A percentile compares a stretch with the other conserved stretches of the same genome.
phyloP scores from a whole-genome alignment of 2,797 vertebrate genomes.

The Salmo trutta region DNA sequence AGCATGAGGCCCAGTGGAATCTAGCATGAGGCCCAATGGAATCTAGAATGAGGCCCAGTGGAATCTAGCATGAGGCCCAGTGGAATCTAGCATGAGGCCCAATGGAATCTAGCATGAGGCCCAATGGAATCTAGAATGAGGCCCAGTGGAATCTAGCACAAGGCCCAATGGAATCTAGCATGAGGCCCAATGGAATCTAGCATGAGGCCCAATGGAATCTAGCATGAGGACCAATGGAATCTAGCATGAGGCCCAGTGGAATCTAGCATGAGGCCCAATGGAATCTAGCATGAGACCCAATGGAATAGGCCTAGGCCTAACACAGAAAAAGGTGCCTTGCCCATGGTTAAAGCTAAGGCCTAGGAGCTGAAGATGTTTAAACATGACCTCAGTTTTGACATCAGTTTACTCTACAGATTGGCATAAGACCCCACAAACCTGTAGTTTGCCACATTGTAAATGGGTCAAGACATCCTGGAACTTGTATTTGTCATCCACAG shows the following conservation, averaged over 20 bases:
- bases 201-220: no score
- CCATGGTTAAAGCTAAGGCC: slow-evolving; percentile 38
- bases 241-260: slow-evolving; percentile 35
- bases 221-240: slow-evolving; percentile 15
- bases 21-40: no score
- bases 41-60: not conserved
- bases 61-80: not conserved
- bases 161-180: no score
- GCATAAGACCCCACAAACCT: not conserved
- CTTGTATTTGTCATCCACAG: not conserved
- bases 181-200: slow-evolving; percentile 6
- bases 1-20: slow-evolving; percentile 5
- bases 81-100: not conserved
- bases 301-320: not conserved
- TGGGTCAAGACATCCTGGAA: no score
- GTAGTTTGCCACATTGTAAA: not conserved
- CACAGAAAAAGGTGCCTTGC: slow-evolving; percentile 17
- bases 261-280: not conserved
- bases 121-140: slow-evolving; percentile 6
- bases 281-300: not conserved
- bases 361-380: no score
- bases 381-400: not conserved
- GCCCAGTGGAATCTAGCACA: not conserved
- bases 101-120: slow-evolving; percentile 37
- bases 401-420: not conserved